Conservation (phyloP, 2,113 vertebrate species). For the Eupsittula cactorum region DNA sequence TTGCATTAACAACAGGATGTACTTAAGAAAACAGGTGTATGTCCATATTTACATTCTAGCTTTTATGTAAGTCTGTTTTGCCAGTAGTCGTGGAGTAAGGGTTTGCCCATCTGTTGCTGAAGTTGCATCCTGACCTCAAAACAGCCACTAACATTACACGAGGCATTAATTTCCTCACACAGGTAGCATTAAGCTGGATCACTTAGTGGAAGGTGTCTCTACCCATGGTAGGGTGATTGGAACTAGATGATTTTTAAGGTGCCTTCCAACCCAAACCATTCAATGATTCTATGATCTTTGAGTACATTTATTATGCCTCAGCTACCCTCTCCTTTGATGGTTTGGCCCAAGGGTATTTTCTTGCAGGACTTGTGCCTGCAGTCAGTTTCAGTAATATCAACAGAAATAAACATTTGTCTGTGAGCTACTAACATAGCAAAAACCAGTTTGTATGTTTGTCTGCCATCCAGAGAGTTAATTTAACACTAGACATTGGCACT, state of each 20-base stretch:
- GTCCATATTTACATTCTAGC: background rate
- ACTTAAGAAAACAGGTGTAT: background rate
- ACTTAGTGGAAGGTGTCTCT: background rate
- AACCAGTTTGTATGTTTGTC: background rate
- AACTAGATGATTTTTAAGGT: background rate
- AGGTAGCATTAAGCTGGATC: background rate
- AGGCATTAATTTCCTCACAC: background rate
- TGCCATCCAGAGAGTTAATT: background rate
- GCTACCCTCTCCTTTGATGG: background rate
- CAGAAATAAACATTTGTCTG: background rate
- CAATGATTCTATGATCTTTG: background rate
- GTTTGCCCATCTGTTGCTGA: background rate
- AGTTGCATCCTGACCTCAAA: background rate
- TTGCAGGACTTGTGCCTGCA: background rate
- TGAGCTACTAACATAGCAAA: background rate
- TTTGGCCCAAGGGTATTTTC: background rate
- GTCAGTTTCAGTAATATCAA: background rate
- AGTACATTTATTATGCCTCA: background rate
- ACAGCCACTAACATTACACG: background rate
- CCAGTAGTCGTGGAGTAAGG: background rate
- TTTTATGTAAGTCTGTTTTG: background rate
- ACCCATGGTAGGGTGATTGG: background rate
- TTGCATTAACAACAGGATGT: background rate
- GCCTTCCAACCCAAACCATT: background rate
- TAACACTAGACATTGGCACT: background rate